Evolutionary conservation across 2,797 vertebrate species (phyloP), one percentile per base, ranked within the genome.

Genomic region (Gouania willdenowi): DNA sequence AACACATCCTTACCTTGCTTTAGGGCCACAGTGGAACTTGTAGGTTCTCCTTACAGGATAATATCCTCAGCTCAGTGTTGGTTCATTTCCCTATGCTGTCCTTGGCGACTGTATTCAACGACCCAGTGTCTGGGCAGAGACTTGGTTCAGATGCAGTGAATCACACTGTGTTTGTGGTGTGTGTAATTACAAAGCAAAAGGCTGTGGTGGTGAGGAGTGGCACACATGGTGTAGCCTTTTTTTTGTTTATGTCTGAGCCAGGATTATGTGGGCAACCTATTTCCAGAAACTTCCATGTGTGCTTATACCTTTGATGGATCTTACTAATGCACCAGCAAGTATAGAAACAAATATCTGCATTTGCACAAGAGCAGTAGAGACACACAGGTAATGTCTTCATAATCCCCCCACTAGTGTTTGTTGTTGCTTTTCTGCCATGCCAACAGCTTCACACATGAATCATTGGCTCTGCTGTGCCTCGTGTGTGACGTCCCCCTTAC

Each of bases 101-200:
- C n/a, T n/a, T n/a, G n/a, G n/a, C n/a, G n/a, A n/a, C n/a, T n/a
- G n/a, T n/a, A n/a, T n/a, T n/a, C n/a, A n/a, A n/a, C n/a, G n/a
- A n/a, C n/a, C n/a, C n/a, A 22, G 9, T 9, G 29, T 36, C 41
- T 48, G 11, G 55, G 51, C 11, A 55, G 51, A 48, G 8, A 36
- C 51, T 46, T 62, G 44, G 44, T 58, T 57, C 40, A 62, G 34
- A 45, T 18, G 45, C 8, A 24, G 2, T 63, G 56, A 58, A 31
- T 41, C 41, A 66, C 10, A 4, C 15, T 38, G 16, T 3, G 30
- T 30, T 5, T 48, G 24, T 31, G 2, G n/a, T 32, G 43, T 35
- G 37, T 45, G 18, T 66, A 70, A 72, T 79, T 61, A 68, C 29
- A 49, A 8, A 45, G n/a, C 51, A 6, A 39, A 51, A 40, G 32